Evolutionary conservation across 2,888 invertebrate genomes (phyloP).

Genomic region (Troilus luridus): DNA sequence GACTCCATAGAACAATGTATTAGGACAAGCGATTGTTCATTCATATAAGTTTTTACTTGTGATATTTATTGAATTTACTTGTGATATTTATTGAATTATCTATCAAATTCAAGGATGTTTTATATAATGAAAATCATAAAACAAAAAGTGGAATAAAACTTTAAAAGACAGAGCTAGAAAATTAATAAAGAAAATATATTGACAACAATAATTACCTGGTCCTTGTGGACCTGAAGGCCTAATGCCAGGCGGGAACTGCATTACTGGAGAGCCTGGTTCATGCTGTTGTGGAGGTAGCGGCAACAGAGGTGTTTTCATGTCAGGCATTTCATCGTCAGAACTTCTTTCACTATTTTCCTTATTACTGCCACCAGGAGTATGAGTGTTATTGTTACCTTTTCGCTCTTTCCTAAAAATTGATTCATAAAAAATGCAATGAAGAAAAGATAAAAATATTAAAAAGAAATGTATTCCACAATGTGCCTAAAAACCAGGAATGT

Average conservation of each 20-base stretch:
- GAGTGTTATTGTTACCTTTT: background rate
- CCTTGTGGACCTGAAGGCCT: slow-evolving; percentile 59
- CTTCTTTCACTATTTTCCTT: slow-evolving; percentile 22
- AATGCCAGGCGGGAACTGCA: slow-evolving; percentile 22
- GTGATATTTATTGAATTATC: too few species aligned
- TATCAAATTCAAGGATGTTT: too few species aligned
- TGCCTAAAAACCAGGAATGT: background rate
- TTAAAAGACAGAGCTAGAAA: too few species aligned
- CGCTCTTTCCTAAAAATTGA: background rate
- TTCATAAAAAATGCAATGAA: background rate
- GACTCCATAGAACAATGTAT: too few species aligned
- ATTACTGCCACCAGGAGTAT: background rate
- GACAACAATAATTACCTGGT: slow-evolving; percentile 13
- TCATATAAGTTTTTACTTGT: too few species aligned
- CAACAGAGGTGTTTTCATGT: background rate
- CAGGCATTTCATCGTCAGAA: slow-evolving; percentile 11
- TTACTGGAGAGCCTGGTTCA: background rate
- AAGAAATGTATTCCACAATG: background rate
- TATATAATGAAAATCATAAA: too few species aligned
- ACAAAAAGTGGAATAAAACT: too few species aligned
- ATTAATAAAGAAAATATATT: background rate
- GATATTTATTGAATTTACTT: too few species aligned
- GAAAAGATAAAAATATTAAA: background rate
- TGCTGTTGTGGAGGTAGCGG: background rate
- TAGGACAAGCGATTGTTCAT: too few species aligned